These are phyloP conservation scores for Melanotaenia duboulayi DNA, from an alignment of 2,113 vertebrate genomes.

Conservation along the genomic window DNA sequence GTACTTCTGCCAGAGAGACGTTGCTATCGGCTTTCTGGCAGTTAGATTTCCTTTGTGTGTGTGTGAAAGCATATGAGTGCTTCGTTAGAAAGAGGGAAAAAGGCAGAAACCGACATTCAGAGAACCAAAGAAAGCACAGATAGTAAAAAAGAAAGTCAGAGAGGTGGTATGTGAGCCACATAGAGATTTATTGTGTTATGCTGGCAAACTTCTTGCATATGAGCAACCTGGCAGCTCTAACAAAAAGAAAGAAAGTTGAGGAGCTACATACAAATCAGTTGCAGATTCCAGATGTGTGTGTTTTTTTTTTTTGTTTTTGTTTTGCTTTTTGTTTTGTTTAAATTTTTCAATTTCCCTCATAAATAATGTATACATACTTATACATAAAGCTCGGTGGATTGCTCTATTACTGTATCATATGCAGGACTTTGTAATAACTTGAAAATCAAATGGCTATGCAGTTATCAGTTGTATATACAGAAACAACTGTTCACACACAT, in stretches of 20 bases:
- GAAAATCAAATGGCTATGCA: neutral
- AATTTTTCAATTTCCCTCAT: slow-evolving; percentile 8
- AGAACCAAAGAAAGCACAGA: slow-evolving; percentile 11
- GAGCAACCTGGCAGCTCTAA: slow-evolving; percentile 24
- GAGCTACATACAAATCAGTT: slow-evolving; percentile 20
- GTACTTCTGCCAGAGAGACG: slow-evolving; percentile 70
- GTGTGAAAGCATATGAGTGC: slow-evolving; percentile 8
- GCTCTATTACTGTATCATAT: neutral
- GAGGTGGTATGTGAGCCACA: slow-evolving; percentile 18
- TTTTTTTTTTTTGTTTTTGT: no score
- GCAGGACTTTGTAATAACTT: neutral
- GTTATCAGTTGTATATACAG: neutral
- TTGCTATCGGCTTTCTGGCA: slow-evolving; percentile 53
- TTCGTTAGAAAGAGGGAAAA: neutral
- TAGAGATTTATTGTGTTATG: slow-evolving; percentile 17
- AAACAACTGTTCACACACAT: neutral
- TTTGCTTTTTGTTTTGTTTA: slow-evolving; percentile 1
- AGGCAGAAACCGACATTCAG: slow-evolving; percentile 28
- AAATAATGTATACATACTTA: slow-evolving; percentile 5
- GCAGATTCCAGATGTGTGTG: slow-evolving; percentile 36
- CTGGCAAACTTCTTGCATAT: slow-evolving; percentile 36
- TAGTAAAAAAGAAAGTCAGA: neutral
- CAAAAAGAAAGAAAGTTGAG: slow-evolving; percentile 25
- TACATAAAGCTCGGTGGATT: neutral
- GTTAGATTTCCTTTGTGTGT: slow-evolving; percentile 45